Percentiles rank a stretch among this genome's conserved stretches.
Evolutionary conservation across 2,888 invertebrate genomes (phyloP).

Genomic region (Molanna angustata): DNA sequence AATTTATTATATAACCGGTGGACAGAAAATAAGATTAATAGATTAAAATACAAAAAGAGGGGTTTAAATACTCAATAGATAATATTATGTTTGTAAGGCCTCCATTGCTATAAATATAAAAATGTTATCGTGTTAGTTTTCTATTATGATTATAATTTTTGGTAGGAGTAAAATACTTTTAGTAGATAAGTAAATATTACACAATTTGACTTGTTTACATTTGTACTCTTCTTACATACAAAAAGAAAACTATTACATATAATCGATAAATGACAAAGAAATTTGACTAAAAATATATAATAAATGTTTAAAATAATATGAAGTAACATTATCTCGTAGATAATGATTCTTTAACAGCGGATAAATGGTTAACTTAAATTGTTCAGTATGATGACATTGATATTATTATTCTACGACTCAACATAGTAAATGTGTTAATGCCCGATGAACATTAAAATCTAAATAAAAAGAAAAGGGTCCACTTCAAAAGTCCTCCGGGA

Average conservation of each 20-base stretch:
- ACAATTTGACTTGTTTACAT: conserved; percentile 22
- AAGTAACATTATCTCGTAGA: too few relatives aligned
- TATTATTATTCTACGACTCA: not conserved
- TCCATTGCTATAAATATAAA: not conserved
- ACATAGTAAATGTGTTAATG: conserved; percentile 1
- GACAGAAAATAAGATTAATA: too few relatives aligned
- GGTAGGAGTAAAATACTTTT: conserved; percentile 25
- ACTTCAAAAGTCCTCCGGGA: conserved; percentile 15
- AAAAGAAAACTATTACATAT: too few relatives aligned
- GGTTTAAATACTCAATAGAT: not conserved
- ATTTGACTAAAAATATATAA: too few relatives aligned
- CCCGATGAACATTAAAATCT: conserved; percentile 1
- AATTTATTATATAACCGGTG: too few relatives aligned
- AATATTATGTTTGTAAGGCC: conserved; percentile 2
- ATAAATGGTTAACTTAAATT: too few relatives aligned
- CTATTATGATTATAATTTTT: conserved; percentile 28
- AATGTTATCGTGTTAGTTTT: conserved; percentile 20
- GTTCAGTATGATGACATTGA: too few relatives aligned
- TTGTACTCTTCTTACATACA: conserved; percentile 27
- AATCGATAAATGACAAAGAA: too few relatives aligned
- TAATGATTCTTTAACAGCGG: too few relatives aligned
- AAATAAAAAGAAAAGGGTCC: conserved; percentile 8
- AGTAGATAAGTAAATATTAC: conserved; percentile 19
- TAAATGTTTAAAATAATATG: too few relatives aligned
- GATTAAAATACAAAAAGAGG: too few relatives aligned